Evolutionary conservation across 2,797 vertebrate genomes (phyloP), one percentile per base, ranked within the genome.

Genomic region (Acipenser oxyrinchus): DNA sequence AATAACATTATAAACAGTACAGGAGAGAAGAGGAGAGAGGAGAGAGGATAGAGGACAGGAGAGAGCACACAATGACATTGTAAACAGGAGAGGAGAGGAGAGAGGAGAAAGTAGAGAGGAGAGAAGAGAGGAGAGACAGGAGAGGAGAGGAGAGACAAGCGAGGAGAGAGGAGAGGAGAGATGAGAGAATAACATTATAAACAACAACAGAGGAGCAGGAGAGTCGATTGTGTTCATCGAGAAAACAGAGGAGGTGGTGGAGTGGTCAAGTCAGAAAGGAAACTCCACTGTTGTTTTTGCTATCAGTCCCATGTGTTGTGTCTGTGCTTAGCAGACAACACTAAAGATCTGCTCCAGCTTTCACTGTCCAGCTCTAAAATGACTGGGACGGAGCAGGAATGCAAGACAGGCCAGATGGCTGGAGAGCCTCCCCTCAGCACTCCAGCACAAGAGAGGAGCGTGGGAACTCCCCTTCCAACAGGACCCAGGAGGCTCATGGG

Each of bases 181-280:
- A 65, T 23, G 51, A 15, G 49, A 51, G 10, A 55, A 58, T 12
- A 70, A 52, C 52, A 57, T 66, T 51, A 58, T 2, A 53, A 7
- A 60, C 1, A 1, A 50, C 66, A n/a, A 62, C 48, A 61, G 9
- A 67, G 37, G 6, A 2, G 51, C 9, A 65, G 62, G 49, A 50
- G 0, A 7, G 51, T 37, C 23, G 4, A 37, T 37, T 37, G 23
- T 37, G 23, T 37, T 37, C 23, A 37, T 15, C 48, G 55, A 62
- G 67, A 2, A 63, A 18, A 48, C 61, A 0, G 37, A 2, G 0
- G 53, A 1, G 64, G 68, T n/a, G 64, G 60, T 18, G 15, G 15
- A 18, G 15, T 18, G 15, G 15, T 18, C 15, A 18, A 18, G 15
- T 18, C 15, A 18, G 70, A 53, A 68, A 69, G 67, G 57, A 37